phyloP scores from a whole-genome alignment of 2,888 invertebrate species.

The Spisula subtruncata region DNA sequence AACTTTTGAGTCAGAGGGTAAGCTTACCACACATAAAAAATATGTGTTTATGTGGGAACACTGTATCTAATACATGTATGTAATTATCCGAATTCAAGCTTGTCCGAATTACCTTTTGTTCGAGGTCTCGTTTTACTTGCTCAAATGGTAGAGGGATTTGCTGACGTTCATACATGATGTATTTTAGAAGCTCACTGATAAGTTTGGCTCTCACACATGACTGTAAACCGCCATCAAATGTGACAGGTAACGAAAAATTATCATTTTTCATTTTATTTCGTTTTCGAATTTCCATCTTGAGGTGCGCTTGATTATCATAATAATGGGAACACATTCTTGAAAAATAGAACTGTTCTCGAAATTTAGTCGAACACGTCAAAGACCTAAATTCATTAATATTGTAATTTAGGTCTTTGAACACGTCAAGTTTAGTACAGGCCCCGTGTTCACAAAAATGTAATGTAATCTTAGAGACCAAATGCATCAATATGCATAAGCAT shows the following conservation, averaged over 20 bases:
- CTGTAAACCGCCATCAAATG: slow-evolving; percentile 78
- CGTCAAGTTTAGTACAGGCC: too few species aligned
- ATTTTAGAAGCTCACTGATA: slow-evolving; percentile 77
- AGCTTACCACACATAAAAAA: too few species aligned
- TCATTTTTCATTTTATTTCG: slow-evolving; percentile 3
- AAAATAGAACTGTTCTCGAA: background rate
- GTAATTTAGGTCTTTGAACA: too few species aligned
- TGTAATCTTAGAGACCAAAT: too few species aligned
- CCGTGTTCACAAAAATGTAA: too few species aligned
- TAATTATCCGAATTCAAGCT: background rate
- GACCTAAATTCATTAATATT: too few species aligned
- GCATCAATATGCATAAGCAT: too few species aligned
- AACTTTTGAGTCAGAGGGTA: too few species aligned
- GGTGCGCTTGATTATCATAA: slow-evolving; percentile 13
- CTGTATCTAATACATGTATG: too few species aligned
- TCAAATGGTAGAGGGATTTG: slow-evolving; percentile 81
- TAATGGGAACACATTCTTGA: background rate
- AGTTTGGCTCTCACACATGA: slow-evolving; percentile 74
- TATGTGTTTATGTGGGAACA: too few species aligned
- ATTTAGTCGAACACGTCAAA: background rate
- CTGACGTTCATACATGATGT: slow-evolving; percentile 79
- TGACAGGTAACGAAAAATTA: slow-evolving; percentile 45
- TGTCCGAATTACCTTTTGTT: slow-evolving; percentile 38
- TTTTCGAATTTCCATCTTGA: slow-evolving; percentile 59
- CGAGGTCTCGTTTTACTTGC: slow-evolving; percentile 72